phyloP scores from a whole-genome alignment of 2,113 vertebrate species.

The Equus quagga region DNA sequence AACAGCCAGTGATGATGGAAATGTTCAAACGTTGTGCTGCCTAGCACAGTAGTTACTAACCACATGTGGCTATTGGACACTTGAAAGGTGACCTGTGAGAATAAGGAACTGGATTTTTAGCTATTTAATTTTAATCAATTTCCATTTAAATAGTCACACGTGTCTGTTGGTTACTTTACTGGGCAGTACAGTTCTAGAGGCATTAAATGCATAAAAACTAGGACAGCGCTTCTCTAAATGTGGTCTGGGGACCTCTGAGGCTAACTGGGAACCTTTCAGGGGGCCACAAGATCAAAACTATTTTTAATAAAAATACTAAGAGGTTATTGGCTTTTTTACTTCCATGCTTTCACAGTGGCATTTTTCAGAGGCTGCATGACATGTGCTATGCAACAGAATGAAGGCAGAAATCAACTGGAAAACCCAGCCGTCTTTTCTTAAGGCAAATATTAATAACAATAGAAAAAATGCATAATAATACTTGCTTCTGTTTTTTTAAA shows the following conservation, averaged over 20 bases:
- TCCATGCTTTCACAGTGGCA: background rate
- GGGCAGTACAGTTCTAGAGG: background rate
- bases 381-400: background rate
- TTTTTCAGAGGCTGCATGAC: background rate
- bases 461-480: background rate
- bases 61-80: background rate
- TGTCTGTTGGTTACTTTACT: background rate
- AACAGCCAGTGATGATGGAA: background rate
- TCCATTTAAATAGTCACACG: background rate
- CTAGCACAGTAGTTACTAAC: background rate
- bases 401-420: background rate
- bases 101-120: background rate
- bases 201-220: background rate
- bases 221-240: background rate
- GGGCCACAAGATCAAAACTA: background rate
- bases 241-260: background rate
- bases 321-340: background rate
- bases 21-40: background rate
- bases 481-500: background rate
- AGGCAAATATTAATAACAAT: background rate
- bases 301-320: background rate
- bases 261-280: background rate
- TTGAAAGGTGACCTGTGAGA: background rate
- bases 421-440: background rate
- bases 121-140: background rate